Base-by-base conservation (phyloP, 2,113 vertebrate genomes). In the Centropus bengalensis region DNA sequence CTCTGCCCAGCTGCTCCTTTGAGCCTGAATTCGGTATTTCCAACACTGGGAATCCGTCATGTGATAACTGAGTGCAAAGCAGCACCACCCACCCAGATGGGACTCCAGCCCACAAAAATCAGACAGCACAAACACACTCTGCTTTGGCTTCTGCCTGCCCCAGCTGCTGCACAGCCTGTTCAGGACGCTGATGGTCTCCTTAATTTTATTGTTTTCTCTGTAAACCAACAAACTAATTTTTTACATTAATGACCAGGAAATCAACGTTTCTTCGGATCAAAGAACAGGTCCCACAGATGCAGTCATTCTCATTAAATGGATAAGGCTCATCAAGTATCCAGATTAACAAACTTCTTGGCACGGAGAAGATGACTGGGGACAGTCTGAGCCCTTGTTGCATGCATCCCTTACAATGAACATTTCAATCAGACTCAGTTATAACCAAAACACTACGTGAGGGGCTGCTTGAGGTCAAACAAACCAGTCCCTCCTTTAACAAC, bases 401-500 rank as follows among this genome's bases (percentile, higher is more conserved):
- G 0, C 9, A 12, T 40, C 33, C 89, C 47, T 69, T 27, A 4
- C 0, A 9, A 66, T 16, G 64, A 80, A n/a, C 26, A 22, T 28
- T 55, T 68, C 20, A 14, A 9, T 22, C 68, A 33, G 14, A 80
- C 42, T 55, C 51, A 42, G 23, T 36, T 18, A 6, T 7, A 68
- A n/a, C 21, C 42, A 32, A 30, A 79, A 26, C 8, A 4, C 82
- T 98, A 99, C 52, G 97, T 97, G 82, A 99, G 97, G 10, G 99
- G 99, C 63, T 99, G 99, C 82, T 99, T 99, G 76, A 99, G 98
- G 45, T 99, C 99, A 89, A 99, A 99, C 68, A 99, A 97, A 42
- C 99, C 99, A 1, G 99, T 99, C 58, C 99, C 99, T 49, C 99
- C 99, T 97, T 97, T 99, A 55, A 99, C 99, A 5, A 99, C 98